A percentile compares a stretch with the other conserved stretches of the same genome.
Evolutionary conservation across 2,888 invertebrate species (phyloP).

Genomic region (Zonitis immaculata): DNA sequence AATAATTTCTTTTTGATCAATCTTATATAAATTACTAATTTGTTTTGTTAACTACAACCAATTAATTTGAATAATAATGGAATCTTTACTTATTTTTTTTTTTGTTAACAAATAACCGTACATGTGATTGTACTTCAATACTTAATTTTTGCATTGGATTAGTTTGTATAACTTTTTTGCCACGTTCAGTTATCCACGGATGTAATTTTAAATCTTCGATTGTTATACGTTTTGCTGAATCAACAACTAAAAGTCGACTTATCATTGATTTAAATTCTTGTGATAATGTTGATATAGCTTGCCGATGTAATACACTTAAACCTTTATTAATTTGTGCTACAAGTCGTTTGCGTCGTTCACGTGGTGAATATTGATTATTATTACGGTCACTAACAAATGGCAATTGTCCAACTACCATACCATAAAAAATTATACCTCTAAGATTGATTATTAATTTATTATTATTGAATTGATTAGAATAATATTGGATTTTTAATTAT

Average conservation of each 20-base stretch:
- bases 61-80: too few species aligned
- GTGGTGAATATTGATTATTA: conserved; percentile 46
- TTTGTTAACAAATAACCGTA: too few species aligned
- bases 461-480: too few species aligned
- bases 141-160: conserved; percentile 49
- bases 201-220: conserved; percentile 56
- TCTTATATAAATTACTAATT: conserved; percentile 51
- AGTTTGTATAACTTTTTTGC: conserved; percentile 51
- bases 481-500: too few species aligned
- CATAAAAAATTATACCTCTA: conserved; percentile 71
- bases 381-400: conserved; percentile 56
- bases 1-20: conserved; percentile 49
- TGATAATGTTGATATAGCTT: conserved; percentile 51
- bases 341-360: conserved; percentile 57
- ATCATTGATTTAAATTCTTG: conserved; percentile 50
- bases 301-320: conserved; percentile 56
- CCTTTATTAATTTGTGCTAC: conserved; percentile 65
- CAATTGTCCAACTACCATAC: conserved; percentile 67
- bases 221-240: conserved; percentile 53
- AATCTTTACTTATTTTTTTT: too few species aligned
- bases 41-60: conserved; percentile 47
- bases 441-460: conserved; percentile 4
- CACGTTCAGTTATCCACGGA: conserved; percentile 56
- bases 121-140: conserved; percentile 34
- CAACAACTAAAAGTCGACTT: conserved; percentile 54